These are phyloP conservation scores for Aotus griseimembra DNA, from an alignment of 2,797 vertebrate genomes.

Conservation along the genomic window DNA sequence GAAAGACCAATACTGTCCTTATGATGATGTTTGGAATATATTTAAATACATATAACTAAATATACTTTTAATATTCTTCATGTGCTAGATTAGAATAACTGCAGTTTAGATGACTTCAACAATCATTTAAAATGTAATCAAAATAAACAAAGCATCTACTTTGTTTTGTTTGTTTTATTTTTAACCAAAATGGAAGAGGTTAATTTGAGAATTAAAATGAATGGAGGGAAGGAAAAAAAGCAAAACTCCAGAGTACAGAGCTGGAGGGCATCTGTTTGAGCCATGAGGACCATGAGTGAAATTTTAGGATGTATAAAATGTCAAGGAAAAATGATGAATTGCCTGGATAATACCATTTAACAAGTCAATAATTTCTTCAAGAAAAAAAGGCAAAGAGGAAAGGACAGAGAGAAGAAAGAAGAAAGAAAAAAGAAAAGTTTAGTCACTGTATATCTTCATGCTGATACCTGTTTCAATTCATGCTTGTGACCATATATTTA, in stretches of 20 bases:
- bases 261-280: not conserved
- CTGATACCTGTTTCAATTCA: not conserved
- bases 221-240: not conserved
- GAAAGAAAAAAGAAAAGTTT: not conserved
- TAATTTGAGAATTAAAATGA: constrained; percentile 27
- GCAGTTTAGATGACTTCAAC: not conserved
- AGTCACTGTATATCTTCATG: not conserved
- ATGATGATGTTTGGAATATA: not conserved
- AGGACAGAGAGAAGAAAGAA: not conserved
- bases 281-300: not conserved
- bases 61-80: not conserved
- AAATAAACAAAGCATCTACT: constrained; percentile 35
- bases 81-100: not conserved
- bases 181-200: constrained; percentile 1
- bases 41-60: not conserved
- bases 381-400: not conserved
- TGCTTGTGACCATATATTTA: not conserved
- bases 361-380: not conserved
- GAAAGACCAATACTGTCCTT: not conserved
- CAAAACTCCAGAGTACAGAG: not conserved
- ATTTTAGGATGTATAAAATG: not conserved
- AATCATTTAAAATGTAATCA: constrained; percentile 23
- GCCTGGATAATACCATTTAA: not conserved
- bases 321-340: not conserved
- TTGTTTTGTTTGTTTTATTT: not conserved